Percentiles rank a stretch among this genome's conserved stretches.
phyloP scores from a whole-genome alignment of 2,797 vertebrate species.

The Taenioides sp. region DNA sequence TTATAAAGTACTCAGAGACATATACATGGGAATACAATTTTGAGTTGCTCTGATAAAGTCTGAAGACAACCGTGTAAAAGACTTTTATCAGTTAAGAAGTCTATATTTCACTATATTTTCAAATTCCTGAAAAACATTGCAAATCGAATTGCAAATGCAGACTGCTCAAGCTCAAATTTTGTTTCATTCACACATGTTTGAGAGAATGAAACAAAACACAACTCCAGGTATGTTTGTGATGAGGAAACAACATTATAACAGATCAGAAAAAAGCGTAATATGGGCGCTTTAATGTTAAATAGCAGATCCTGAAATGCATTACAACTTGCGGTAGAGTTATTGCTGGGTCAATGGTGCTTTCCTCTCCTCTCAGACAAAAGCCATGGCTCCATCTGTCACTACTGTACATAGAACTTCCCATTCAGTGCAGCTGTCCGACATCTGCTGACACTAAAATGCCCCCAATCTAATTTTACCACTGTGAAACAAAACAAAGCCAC shows the following conservation, averaged over 20 bases:
- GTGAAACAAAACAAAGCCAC: slow-evolving; percentile 1
- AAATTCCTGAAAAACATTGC: background rate
- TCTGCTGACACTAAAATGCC: slow-evolving; percentile 8
- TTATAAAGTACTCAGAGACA: background rate
- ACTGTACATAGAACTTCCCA: background rate
- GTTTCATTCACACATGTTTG: too few relatives aligned
- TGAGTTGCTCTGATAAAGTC: background rate
- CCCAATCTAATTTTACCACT: background rate
- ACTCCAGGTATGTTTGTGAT: too few relatives aligned
- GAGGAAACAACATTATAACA: too few relatives aligned
- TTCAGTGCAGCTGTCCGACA: background rate
- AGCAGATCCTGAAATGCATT: background rate
- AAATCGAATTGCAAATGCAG: background rate
- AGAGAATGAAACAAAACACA: too few relatives aligned
- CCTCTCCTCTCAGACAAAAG: background rate
- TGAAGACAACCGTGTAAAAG: too few relatives aligned
- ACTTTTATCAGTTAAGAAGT: background rate
- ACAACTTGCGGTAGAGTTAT: background rate
- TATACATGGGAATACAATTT: background rate
- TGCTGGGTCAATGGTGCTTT: background rate
- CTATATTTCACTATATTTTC: too few relatives aligned
- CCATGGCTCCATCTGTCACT: slow-evolving; percentile 3
- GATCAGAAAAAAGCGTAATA: too few relatives aligned
- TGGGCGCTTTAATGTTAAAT: too few relatives aligned
- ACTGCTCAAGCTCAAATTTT: too few relatives aligned